These are phyloP conservation scores for Osedax fenrisi DNA, from an alignment of 2,888 invertebrate species.

Conservation along the genomic window DNA sequence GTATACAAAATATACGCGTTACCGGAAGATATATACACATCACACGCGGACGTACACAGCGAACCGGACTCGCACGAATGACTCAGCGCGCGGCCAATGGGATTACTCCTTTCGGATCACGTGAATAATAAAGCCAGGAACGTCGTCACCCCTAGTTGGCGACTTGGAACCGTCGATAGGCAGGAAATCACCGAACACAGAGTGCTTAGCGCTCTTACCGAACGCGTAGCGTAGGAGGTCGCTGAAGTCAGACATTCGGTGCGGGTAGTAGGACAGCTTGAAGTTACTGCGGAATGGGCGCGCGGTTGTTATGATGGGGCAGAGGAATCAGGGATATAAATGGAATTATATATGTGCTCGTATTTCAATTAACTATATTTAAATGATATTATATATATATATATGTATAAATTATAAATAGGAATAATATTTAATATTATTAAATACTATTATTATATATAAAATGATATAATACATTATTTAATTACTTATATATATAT, in stretches of 20 bases:
- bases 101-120: slow-evolving; percentile 59
- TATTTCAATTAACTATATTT: too few relatives aligned
- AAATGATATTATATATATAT: too few relatives aligned
- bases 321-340: background rate
- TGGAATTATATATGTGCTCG: background rate
- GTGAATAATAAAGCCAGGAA: slow-evolving; percentile 74
- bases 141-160: slow-evolving; percentile 56
- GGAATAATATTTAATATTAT: too few relatives aligned
- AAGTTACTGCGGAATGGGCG: slow-evolving; percentile 58
- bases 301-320: background rate
- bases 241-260: slow-evolving; percentile 63
- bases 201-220: slow-evolving; percentile 57
- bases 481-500: too few relatives aligned
- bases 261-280: slow-evolving; percentile 70
- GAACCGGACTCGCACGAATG: too few relatives aligned
- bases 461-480: too few relatives aligned
- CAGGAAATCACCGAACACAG: slow-evolving; percentile 71
- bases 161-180: slow-evolving; percentile 67
- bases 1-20: too few relatives aligned
- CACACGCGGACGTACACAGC: too few relatives aligned
- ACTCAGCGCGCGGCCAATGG: too few relatives aligned
- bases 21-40: too few relatives aligned
- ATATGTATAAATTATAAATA: too few relatives aligned
- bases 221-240: slow-evolving; percentile 64
- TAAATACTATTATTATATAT: too few relatives aligned